Evolutionary conservation across 2,113 vertebrate genomes (phyloP), one percentile per base, ranked within the genome.

Genomic region (Saguinus imperator): DNA sequence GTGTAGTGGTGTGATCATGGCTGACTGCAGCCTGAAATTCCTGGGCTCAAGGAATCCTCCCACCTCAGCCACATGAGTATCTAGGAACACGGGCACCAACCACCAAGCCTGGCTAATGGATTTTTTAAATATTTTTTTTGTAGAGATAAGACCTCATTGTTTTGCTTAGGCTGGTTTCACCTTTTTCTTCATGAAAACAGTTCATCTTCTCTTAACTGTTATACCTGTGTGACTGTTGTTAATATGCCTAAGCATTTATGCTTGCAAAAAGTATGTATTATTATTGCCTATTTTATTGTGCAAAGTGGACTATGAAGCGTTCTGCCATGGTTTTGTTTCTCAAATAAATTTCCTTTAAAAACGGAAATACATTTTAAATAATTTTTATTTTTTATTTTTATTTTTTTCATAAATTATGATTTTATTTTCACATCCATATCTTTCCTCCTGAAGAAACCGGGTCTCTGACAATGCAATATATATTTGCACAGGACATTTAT

Each of bases 401-500:
- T 50, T 52, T 52, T 52, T 52, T 52, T 52, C 52, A 52, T 52
- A 52, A 52, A 52, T 52, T 52, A 82, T 2, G 29, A 83, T 94
- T 77, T 80, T n/a, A 29, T 89, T 87, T 61, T 73, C 43, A 82
- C 40, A 82, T 55, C 20, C 55, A 0, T 72, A 21, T 89, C 40
- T 89, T 84, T 83, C 83, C 77, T 92, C 18, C 89, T 76, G 14
- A 70, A 83, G 55, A 37, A 79, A 23, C 14, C 0, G 32, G 72
- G 82, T 57, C 85, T 64, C 73, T 86, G 76, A 72, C 61, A 70
- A 48, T 55, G 13, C 40, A 70, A 76, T 84, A 94, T 75, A 70
- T 70, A 89, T 88, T 84, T 95, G 58, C 61, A 72, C 68, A 77
- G 93, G 83, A 87, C 76, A 45, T 52, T 96, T 89, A 43, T 91